These are phyloP conservation scores for Stegana nigrithorax DNA, from an alignment of 2,888 invertebrate species.

Conservation along the genomic window DNA sequence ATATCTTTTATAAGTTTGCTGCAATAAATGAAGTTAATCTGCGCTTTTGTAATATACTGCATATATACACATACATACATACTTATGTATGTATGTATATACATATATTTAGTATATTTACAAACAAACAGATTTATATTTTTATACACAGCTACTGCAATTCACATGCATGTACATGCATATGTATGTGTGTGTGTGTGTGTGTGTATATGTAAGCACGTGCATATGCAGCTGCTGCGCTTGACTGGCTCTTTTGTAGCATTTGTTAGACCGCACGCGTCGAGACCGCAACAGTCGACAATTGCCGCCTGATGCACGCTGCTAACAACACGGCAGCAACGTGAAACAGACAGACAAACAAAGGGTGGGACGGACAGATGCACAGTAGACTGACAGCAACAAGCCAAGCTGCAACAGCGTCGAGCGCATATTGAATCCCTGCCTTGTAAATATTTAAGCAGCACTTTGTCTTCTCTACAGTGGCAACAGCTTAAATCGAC, in stretches of 20 bases:
- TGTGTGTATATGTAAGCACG: no score
- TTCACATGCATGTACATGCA: not conserved
- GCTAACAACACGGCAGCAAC: not conserved
- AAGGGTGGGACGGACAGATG: not conserved
- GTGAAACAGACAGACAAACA: not conserved
- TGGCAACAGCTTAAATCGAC: not conserved
- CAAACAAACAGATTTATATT: no score
- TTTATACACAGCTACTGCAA: no score
- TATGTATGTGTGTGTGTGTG: not conserved
- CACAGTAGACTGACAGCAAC: not conserved
- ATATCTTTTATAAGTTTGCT: no score
- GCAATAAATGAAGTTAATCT: not conserved
- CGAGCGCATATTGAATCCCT: constrained; percentile 3
- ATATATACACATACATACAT: no score
- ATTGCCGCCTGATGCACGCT: not conserved
- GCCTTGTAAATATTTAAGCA: constrained; percentile 11
- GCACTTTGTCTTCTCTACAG: constrained; percentile 13
- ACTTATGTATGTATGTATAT: not conserved
- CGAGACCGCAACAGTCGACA: not conserved
- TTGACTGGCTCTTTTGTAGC: no score
- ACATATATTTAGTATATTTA: not conserved
- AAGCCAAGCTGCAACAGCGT: not conserved
- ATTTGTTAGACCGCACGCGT: not conserved
- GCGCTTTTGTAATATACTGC: not conserved
- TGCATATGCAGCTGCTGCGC: no score